Evolutionary conservation across 2,888 invertebrate species (phyloP).

Genomic region (Diplazon laetatorius): DNA sequence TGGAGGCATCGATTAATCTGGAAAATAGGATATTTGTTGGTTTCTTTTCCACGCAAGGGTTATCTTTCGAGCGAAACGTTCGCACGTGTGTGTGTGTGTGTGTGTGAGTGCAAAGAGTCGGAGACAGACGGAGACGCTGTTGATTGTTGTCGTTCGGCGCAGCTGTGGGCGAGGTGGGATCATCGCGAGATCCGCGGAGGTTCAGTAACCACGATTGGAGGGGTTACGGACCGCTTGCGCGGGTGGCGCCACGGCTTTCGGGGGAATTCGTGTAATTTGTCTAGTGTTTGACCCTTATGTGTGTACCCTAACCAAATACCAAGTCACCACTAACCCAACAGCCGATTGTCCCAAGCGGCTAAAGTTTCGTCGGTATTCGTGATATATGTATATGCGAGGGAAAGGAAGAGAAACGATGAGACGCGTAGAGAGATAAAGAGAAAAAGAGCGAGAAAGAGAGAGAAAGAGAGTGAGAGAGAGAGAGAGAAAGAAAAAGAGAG

Average conservation of each 20-base stretch:
- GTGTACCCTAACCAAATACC: constrained; percentile 84
- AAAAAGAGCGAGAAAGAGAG: constrained; percentile 34
- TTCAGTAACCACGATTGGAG: constrained; percentile 50
- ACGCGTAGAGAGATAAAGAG: constrained; percentile 33
- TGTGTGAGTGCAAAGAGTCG: background rate
- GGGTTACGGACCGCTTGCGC: constrained; percentile 52
- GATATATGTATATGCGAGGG: constrained; percentile 52
- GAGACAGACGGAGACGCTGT: constrained; percentile 32
- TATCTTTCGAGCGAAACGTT: no score
- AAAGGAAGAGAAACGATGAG: constrained; percentile 45
- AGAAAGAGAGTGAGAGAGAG: no score
- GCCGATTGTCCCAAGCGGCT: constrained; percentile 74
- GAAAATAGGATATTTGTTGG: no score
- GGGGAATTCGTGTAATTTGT: constrained; percentile 91
- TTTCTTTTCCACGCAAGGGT: no score
- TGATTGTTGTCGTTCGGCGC: constrained; percentile 69
- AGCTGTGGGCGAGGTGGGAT: constrained; percentile 69
- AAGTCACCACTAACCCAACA: constrained; percentile 76
- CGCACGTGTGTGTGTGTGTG: no score
- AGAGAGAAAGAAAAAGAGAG: no score
- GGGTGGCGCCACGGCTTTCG: constrained; percentile 76
- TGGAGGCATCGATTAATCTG: no score
- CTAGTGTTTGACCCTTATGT: constrained; percentile 95
- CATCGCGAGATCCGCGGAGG: constrained; percentile 48
- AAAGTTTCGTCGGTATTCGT: constrained; percentile 71